Percentiles rank a stretch among this genome's conserved stretches.
Conservation (phyloP, 1,140 invertebrate species). For the Cotesia chilonis region DNA sequence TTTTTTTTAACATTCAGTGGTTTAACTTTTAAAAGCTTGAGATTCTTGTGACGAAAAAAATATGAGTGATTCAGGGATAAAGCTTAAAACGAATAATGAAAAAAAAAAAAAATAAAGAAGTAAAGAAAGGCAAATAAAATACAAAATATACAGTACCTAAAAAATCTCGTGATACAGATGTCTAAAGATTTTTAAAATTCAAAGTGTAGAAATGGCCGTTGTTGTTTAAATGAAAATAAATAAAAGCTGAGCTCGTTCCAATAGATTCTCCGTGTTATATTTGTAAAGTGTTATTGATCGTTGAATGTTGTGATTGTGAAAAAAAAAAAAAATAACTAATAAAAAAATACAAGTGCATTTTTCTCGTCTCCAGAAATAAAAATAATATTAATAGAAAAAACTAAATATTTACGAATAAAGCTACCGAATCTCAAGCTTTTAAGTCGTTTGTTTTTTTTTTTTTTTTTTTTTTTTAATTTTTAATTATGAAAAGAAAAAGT, state of each 20-base stretch:
- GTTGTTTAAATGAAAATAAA: slow-evolving; percentile 38
- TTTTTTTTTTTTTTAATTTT: background rate
- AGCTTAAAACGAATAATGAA: background rate
- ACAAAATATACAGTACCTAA: slow-evolving; percentile 34
- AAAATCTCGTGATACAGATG: slow-evolving; percentile 40
- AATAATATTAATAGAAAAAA: background rate
- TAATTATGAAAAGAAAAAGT: no score
- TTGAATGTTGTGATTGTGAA: slow-evolving; percentile 40
- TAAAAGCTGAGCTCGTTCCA: slow-evolving; percentile 39
- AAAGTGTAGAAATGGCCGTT: slow-evolving; percentile 30
- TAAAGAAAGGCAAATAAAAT: slow-evolving; percentile 18
- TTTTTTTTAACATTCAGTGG: background rate
- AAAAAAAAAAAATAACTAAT: slow-evolving; percentile 26
- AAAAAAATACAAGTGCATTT: slow-evolving; percentile 2
- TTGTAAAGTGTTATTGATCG: slow-evolving; percentile 45
- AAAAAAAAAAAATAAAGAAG: background rate
- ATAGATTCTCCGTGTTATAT: slow-evolving; percentile 43
- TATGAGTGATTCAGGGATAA: slow-evolving; percentile 5
- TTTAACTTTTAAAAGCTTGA: background rate
- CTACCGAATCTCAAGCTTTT: no score
- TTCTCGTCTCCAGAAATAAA: no score
- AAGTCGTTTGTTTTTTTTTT: no score
- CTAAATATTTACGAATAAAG: background rate
- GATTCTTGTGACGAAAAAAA: background rate
- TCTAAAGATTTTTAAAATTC: slow-evolving; percentile 33